Conservation (phyloP, 2,113 vertebrate species). For the Cygnus atratus region DNA sequence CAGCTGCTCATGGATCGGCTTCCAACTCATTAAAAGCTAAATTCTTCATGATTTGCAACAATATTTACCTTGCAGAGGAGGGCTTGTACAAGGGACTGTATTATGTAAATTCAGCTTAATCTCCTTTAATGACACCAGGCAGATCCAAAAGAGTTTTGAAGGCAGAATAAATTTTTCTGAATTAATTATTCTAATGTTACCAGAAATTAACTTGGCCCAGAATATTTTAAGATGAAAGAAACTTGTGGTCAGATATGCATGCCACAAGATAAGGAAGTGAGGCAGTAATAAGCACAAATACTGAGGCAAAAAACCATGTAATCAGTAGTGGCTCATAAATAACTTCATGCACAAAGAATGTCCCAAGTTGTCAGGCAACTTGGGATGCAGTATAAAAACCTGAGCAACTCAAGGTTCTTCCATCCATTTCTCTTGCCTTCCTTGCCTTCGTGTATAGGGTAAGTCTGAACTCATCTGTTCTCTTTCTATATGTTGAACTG, state of each 20-base stretch:
- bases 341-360: background rate
- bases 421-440: background rate
- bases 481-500: background rate
- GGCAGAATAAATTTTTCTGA: background rate
- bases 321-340: slow-evolving; percentile 33
- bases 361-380: background rate
- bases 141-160: slow-evolving; percentile 10
- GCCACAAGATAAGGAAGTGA: slow-evolving; percentile 59
- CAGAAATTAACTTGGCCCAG: background rate
- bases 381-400: slow-evolving; percentile 33
- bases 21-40: background rate
- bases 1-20: background rate
- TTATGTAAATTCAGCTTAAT: slow-evolving; percentile 16
- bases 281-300: slow-evolving; percentile 15
- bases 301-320: background rate
- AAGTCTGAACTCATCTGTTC: background rate
- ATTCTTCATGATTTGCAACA: background rate
- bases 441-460: background rate
- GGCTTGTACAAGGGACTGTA: background rate
- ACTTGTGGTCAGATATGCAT: slow-evolving; percentile 34
- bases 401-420: background rate
- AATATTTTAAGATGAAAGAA: slow-evolving; percentile 55
- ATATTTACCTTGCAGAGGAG: background rate
- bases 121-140: slow-evolving; percentile 16
- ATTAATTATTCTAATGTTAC: slow-evolving; percentile 28